Evolutionary conservation across 1,140 invertebrate species (phyloP), one percentile per base, ranked within the genome.

Genomic region (Temnothorax nylanderi): DNA sequence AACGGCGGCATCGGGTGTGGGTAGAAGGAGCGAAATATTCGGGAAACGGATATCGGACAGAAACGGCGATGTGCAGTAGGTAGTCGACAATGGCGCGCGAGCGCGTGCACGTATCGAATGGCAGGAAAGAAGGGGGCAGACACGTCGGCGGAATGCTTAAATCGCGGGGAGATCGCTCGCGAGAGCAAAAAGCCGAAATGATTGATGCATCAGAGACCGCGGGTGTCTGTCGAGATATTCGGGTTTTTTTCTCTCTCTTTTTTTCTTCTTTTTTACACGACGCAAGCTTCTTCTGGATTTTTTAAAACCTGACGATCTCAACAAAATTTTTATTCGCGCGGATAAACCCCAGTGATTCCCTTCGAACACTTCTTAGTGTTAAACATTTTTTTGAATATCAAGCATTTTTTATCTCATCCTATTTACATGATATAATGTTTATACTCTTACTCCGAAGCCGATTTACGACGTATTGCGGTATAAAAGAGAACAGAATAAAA

Each of bases 91-190:
- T 76, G 69, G 81, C 80, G 69, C 80, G 51, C 69, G 69, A 13
- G 16, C 41, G 16, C 41, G 81, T 60, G 54, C 82, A 77, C 56
- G 80, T 82, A 82, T 82, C 80, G 80, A 82, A 72, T 82, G 67
- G 67, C 41, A 74, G 80, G 67, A 72, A 58, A 82, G 67, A 72
- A 81, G 65, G 64, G 49, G 77, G 67, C 67, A 82, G 80, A 82
- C 80, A 69, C 67, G 80, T 82, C 67, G 80, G 49, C 80, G 80
- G 67, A 82, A 82, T 82, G 80, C 80, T 82, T 82, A 82, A 82
- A 82, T 82, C 80, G 80, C 80, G 80, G 54, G 56, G 51, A 74
- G 51, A 82, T 72, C 51, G 78, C n/a, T 34, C 26, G 77, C 34
- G 77, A 69, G 77, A 80, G 77, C 67, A 58, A 82, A 82, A 82